phyloP scores from a whole-genome alignment of 1,140 invertebrate genomes.

The Drosophila insularis region DNA sequence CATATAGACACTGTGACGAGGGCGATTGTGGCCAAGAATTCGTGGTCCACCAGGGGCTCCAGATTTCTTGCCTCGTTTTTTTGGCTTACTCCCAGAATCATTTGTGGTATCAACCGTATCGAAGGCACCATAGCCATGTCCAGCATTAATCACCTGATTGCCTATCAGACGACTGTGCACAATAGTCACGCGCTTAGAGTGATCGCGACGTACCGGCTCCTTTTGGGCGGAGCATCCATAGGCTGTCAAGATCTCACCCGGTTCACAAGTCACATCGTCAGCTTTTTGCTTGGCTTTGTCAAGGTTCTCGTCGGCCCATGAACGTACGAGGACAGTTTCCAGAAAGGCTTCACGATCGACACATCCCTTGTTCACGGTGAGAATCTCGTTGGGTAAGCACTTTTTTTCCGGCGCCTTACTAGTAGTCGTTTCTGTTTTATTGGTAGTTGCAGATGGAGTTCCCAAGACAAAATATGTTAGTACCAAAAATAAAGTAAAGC shows the following conservation, averaged over 20 bases:
- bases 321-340: background rate
- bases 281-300: background rate
- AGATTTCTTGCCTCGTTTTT: background rate
- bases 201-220: background rate
- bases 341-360: slow-evolving; percentile 21
- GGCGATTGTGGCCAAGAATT: slow-evolving; percentile 22
- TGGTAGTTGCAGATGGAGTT: background rate
- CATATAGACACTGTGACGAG: slow-evolving; percentile 15
- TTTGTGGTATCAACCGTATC: background rate
- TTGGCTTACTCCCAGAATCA: background rate
- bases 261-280: background rate
- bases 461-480: background rate
- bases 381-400: slow-evolving; percentile 29
- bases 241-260: slow-evolving; percentile 22
- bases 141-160: background rate
- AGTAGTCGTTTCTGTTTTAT: too few species aligned
- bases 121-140: background rate
- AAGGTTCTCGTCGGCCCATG: slow-evolving; percentile 31
- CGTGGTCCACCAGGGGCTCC: background rate
- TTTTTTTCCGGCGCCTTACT: background rate
- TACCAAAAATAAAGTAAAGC: too few species aligned
- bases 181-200: background rate
- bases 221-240: slow-evolving; percentile 19
- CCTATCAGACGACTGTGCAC: background rate
- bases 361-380: slow-evolving; percentile 36